Evolutionary conservation across 2,113 vertebrate species (phyloP).

Genomic region (Oryzias celebensis): DNA sequence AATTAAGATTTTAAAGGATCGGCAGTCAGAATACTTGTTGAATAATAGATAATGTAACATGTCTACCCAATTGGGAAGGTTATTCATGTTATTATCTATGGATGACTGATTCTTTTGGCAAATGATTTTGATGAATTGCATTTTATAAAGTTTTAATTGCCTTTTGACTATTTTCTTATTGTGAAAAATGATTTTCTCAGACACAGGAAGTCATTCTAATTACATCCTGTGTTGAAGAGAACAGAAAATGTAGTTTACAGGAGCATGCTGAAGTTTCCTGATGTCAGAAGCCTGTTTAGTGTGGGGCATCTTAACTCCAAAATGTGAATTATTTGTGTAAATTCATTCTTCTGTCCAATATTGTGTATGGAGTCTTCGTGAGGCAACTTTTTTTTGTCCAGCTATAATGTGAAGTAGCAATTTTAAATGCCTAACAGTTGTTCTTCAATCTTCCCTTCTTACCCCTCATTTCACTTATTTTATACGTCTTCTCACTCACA

Average conservation of each 20-base stretch:
- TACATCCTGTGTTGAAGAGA: too few relatives aligned
- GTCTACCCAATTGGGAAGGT: slow-evolving; percentile 5
- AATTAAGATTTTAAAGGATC: slow-evolving; percentile 46
- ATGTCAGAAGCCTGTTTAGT: slow-evolving; percentile 12
- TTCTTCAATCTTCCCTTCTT: slow-evolving; percentile 49
- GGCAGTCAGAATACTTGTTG: slow-evolving; percentile 31
- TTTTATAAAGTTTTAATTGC: slow-evolving; percentile 3
- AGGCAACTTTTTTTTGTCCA: slow-evolving; percentile 45
- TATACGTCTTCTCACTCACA: slow-evolving; percentile 70
- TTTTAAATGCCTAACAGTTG: slow-evolving; percentile 39
- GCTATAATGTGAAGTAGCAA: slow-evolving; percentile 43
- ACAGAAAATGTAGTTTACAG: neutral
- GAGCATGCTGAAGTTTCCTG: slow-evolving; percentile 17
- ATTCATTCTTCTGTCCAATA: slow-evolving; percentile 45
- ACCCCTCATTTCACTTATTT: slow-evolving; percentile 73
- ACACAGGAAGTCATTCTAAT: too few relatives aligned
- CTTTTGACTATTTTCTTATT: slow-evolving; percentile 1
- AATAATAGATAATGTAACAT: slow-evolving; percentile 17
- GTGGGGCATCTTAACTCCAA: slow-evolving; percentile 39
- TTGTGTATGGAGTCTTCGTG: slow-evolving; percentile 51
- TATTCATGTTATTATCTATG: slow-evolving; percentile 9
- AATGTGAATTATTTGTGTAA: slow-evolving; percentile 48
- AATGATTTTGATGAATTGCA: slow-evolving; percentile 6
- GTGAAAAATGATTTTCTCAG: too few relatives aligned
- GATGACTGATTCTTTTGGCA: neutral